A percentile compares a stretch with the other conserved stretches of the same genome.
These are phyloP conservation scores for Dicrostonyx torquatus DNA, from an alignment of 2,797 vertebrate species.

Conservation along the genomic window DNA sequence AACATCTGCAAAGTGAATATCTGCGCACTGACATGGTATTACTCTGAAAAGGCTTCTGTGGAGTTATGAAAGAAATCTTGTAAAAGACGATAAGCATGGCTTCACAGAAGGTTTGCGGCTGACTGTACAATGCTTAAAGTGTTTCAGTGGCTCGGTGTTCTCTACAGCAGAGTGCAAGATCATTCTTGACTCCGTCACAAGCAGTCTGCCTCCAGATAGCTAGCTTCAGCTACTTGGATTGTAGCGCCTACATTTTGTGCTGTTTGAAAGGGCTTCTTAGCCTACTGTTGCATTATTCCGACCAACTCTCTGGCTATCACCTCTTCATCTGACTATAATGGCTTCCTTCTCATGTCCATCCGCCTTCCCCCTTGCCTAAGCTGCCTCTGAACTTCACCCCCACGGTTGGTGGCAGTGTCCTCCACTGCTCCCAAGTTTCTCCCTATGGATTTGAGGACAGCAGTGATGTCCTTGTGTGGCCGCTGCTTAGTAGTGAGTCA, in stretches of 20 bases:
- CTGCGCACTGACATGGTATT: neutral
- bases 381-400: neutral
- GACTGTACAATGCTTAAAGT: neutral
- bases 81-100: neutral
- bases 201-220: neutral
- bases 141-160: neutral
- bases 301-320: neutral
- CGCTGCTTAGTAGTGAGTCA: neutral
- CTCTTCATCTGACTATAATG: neutral
- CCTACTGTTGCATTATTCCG: neutral
- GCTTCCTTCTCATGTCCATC: neutral
- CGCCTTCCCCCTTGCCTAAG: neutral
- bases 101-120: neutral
- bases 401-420: neutral
- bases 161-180: neutral
- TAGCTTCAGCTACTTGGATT: neutral
- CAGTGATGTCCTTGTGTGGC: neutral
- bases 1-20: constrained; percentile 34
- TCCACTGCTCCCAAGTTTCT: neutral
- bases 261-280: neutral
- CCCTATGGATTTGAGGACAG: neutral
- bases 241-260: neutral
- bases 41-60: constrained; percentile 18
- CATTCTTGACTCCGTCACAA: neutral
- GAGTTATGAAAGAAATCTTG: constrained; percentile 7